Base-by-base conservation (phyloP, 2,888 invertebrate genomes). In the Drosophila sordidula region DNA sequence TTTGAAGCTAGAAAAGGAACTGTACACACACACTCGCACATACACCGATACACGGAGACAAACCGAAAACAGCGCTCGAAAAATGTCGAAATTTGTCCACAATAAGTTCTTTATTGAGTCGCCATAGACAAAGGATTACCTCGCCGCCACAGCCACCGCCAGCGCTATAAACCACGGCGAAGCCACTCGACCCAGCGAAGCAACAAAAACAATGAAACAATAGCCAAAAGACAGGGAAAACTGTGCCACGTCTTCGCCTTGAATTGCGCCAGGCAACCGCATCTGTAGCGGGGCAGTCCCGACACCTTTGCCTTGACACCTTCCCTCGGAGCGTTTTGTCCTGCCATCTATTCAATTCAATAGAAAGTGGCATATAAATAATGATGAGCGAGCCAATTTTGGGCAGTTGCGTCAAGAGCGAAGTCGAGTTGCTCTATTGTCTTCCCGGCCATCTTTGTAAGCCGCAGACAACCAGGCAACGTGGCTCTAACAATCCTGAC, bases 81-180 rank as follows among this genome's bases (percentile, higher is more conserved):
- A 83, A 83, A 86, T 83, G 80, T 76, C 62, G 78, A 89, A 90
- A 90, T 90, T 90, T 90, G 90, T 90, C 89, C 89, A 87, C 87
- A 90, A 90, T 89, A 89, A 89, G 80, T 84, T 84, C 74, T 76
- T 75, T 82, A 89, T 89, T 89, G 90, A 89, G 87, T 85, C 85
- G 78, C 83, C 66, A 74, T 45, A 75, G 70, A 86, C 86, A 87
- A 86, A 85, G 86, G 86, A 83, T 83, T 87, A 74, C 72, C 70
- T 58, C 47, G 62, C 38, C 44, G 62, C 44, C 73, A 70, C 67
- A 73, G 69, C 56, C 75, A 45, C 42, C 75, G 29, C 52, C 52
- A 42, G 52, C 44, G 83, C 83, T 80, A 80, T 83, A 83, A 84
- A 83, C 87, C 87, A 84, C 84, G 87, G 63, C 75, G 44, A 32